Conservation (phyloP, 2,797 vertebrate genomes). For the Nannoperca obscura region DNA sequence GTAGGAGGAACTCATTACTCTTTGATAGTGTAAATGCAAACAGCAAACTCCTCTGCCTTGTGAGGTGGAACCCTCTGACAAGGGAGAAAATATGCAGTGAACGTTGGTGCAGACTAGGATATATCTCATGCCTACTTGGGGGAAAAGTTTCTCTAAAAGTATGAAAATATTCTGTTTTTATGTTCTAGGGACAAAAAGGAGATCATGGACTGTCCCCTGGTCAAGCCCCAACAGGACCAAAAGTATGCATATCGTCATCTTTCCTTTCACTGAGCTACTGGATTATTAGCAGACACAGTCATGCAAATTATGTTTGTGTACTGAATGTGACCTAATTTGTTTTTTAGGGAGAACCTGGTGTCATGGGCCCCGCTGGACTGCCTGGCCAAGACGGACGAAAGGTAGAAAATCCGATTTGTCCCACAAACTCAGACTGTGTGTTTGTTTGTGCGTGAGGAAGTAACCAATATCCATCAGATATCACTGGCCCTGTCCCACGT, state of each 20-base stretch:
- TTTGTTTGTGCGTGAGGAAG: slow-evolving; percentile 6
- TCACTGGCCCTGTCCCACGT: slow-evolving; percentile 8
- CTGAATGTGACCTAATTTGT: slow-evolving; percentile 38
- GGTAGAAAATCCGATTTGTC: slow-evolving; percentile 80
- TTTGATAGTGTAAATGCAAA: slow-evolving; percentile 49
- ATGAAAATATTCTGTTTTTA: slow-evolving; percentile 31
- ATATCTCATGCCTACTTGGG: neutral
- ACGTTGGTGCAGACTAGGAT: neutral
- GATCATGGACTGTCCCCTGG: slow-evolving; percentile 94
- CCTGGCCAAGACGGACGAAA: slow-evolving; percentile 91
- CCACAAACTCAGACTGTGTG: slow-evolving; percentile 9
- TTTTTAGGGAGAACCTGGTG: slow-evolving; percentile 90
- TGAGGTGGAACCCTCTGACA: slow-evolving; percentile 7
- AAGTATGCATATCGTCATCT: slow-evolving; percentile 83
- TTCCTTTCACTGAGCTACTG: neutral
- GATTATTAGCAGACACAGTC: neutral
- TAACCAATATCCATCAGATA: neutral
- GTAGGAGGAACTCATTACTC: slow-evolving; percentile 48
- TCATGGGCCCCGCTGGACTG: slow-evolving; percentile 87
- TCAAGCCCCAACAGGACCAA: slow-evolving; percentile 88
- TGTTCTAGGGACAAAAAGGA: slow-evolving; percentile 87
- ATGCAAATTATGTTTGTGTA: neutral
- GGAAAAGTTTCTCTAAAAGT: neutral
- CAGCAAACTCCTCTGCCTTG: slow-evolving; percentile 12
- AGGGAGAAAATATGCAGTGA: slow-evolving; percentile 21